Evolutionary conservation across 2,113 vertebrate species (phyloP), one percentile per base, ranked within the genome.

Genomic region (Aspidoscelis tigris): DNA sequence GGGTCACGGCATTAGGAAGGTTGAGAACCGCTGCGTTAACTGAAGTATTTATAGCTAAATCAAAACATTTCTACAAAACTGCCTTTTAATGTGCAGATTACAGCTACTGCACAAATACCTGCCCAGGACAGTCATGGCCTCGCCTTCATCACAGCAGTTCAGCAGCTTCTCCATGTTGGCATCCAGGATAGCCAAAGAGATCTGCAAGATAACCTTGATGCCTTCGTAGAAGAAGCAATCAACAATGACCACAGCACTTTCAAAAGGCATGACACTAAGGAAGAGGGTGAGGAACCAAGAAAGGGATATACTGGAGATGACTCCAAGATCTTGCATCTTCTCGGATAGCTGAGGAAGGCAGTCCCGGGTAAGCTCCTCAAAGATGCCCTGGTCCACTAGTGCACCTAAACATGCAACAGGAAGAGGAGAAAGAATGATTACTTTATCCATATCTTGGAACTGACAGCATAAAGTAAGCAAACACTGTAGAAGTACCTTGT

Each of bases 201-300:
- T 96, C 94, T 99, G 99, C 91, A 99, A 96, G 92, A 98, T 97
- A 88, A 99, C 96, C 88, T 98, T 99, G 93, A 99, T 98, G 86
- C 99, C 99, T 90, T 99, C 98, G 0, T 98, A 99, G 96, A 99
- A 99, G 92, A 99, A 99, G 89, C 98, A 99, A 95, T 99, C 99
- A 0, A 99, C 97, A 71, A 99, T 93, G n/a, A 99, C 95, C 83
- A 98, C 98, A 0, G 99, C 98, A 0, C 98, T 99, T 93, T 98
- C 97, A 5, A 99, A 99, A 47, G 99, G 99, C 98, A 99, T 99
- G 85, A 98, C 98, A 0, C 98, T 99, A 88, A 99, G 97, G 88
- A 99, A 99, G 41, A 99, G 97, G 0, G 99, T 99, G 89, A 99
- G 97, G 93, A 99, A 99, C 99, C 99, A 99, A 76, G 99, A 99